Evolutionary conservation across 2,113 vertebrate genomes (phyloP).

Genomic region (Pangasianodon gigas): DNA sequence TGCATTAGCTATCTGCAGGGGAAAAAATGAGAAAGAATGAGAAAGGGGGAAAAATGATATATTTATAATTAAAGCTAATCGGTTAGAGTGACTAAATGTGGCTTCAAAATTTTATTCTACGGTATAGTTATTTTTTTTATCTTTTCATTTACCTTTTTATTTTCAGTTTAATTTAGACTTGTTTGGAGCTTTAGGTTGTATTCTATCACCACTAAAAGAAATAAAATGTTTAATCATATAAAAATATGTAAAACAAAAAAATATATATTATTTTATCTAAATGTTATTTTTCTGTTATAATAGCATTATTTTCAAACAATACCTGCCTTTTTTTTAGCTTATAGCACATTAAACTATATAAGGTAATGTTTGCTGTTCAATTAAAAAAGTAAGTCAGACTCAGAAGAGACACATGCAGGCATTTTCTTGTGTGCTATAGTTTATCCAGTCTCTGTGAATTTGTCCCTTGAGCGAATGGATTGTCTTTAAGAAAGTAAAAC

Average conservation of each 20-base stretch:
- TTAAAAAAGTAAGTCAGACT: background rate
- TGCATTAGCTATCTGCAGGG: conserved; percentile 64
- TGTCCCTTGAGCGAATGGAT: background rate
- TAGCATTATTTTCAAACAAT: background rate
- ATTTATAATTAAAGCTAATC: background rate
- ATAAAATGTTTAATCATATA: background rate
- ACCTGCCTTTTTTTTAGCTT: background rate
- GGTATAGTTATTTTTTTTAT: background rate
- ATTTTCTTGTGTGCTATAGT: background rate
- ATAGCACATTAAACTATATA: background rate
- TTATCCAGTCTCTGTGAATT: background rate
- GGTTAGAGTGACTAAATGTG: background rate
- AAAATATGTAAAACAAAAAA: background rate
- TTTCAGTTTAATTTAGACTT: background rate
- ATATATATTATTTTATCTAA: background rate
- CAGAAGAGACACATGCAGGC: background rate
- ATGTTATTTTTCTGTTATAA: background rate
- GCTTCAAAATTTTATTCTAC: background rate
- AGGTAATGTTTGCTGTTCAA: background rate
- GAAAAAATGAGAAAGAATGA: conserved; percentile 54
- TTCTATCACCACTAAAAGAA: background rate
- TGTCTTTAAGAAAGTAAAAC: background rate
- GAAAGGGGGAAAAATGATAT: background rate
- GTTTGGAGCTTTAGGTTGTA: background rate
- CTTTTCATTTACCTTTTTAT: background rate